phyloP scores from a whole-genome alignment of 1,140 invertebrate species.

The Dicyema japonicum region DNA sequence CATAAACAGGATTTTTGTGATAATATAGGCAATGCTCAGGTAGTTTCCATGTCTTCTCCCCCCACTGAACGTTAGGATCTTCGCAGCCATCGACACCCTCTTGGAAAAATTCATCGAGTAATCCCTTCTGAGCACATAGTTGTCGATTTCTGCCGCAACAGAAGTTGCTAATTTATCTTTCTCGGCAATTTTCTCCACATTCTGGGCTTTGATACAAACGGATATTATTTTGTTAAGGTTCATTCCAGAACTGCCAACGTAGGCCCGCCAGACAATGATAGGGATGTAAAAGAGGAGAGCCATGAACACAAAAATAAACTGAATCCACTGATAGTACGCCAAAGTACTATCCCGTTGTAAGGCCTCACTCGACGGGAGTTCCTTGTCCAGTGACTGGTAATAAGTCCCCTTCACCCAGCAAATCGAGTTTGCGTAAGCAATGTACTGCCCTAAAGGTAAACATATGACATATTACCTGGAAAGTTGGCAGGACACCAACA shows the following conservation, averaged over 20 bases:
- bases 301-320: no score
- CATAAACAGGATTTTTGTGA: constrained; percentile 23
- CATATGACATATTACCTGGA: no score
- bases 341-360: constrained; percentile 9
- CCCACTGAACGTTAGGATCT: not conserved
- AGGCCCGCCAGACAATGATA: constrained; percentile 23
- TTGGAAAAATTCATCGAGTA: constrained; percentile 1
- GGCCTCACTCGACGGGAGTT: constrained; percentile 9
- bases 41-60: constrained; percentile 23
- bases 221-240: constrained; percentile 14
- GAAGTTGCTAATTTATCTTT: constrained; percentile 14
- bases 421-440: constrained; percentile 18
- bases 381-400: constrained; percentile 13
- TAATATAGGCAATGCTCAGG: constrained; percentile 20
- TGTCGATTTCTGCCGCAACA: constrained; percentile 17
- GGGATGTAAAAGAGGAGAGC: constrained; percentile 25
- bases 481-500: constrained; percentile 12
- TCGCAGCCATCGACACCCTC: constrained; percentile 1
- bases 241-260: constrained; percentile 21
- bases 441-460: no score
- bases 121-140: constrained; percentile 15
- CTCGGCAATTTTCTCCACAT: constrained; percentile 12
- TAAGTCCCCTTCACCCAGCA: constrained; percentile 21
- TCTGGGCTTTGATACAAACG: constrained; percentile 9
- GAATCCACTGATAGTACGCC: constrained; percentile 26